A percentile compares a stretch with the other conserved stretches of the same genome.
phyloP scores from a whole-genome alignment of 2,888 invertebrate genomes.

The Agrypnus murinus region DNA sequence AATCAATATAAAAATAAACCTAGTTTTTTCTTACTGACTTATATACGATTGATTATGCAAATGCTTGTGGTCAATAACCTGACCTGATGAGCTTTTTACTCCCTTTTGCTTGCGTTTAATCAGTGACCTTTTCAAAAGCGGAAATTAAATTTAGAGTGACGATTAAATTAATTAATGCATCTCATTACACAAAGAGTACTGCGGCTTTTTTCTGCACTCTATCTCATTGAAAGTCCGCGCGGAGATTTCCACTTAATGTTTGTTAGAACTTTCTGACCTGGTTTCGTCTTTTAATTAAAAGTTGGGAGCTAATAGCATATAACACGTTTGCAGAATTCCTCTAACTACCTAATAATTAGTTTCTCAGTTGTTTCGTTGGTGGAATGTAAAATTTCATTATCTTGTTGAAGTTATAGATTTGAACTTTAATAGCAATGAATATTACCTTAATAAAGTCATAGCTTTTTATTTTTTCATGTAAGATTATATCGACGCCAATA shows the following conservation, averaged over 20 bases:
- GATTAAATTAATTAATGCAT: constrained; percentile 19
- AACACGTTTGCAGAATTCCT: not conserved
- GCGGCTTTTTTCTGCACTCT: not conserved
- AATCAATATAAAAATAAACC: not conserved
- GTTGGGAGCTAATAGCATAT: not conserved
- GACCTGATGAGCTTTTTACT: constrained; percentile 14
- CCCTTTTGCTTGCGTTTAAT: not conserved
- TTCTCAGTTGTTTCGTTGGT: no score
- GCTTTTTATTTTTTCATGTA: no score
- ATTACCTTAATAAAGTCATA: no score
- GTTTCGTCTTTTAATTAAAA: constrained; percentile 14
- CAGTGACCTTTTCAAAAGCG: constrained; percentile 6
- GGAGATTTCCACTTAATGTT: not conserved
- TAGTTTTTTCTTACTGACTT: not conserved
- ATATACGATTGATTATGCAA: constrained; percentile 15
- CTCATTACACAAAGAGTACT: not conserved
- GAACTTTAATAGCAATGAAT: no score
- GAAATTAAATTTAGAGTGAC: not conserved
- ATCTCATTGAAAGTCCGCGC: not conserved
- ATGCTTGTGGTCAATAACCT: constrained; percentile 13
- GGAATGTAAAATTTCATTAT: no score
- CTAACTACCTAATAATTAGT: no score
- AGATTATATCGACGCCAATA: no score
- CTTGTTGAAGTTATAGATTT: no score
- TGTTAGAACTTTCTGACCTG: constrained; percentile 8